Percentiles rank a stretch among this genome's conserved stretches.
phyloP scores from a whole-genome alignment of 2,797 vertebrate genomes.

The Euphonia xanthogaster region DNA sequence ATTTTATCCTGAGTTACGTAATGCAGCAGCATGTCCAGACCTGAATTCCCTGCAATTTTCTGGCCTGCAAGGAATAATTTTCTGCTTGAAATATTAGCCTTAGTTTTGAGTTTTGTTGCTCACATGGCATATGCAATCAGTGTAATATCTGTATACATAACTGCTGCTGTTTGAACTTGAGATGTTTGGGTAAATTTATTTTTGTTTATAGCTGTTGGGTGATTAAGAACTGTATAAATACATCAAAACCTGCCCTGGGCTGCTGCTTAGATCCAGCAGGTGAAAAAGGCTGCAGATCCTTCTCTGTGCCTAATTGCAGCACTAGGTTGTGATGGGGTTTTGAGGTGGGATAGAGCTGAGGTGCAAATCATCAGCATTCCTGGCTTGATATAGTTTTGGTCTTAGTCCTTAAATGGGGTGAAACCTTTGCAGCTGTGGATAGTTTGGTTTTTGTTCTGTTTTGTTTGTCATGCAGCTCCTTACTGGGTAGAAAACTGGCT shows the following conservation, averaged over 20 bases:
- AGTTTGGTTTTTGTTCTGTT: neutral
- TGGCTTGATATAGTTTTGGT: neutral
- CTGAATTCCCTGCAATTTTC: conserved; percentile 9
- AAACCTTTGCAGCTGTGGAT: neutral
- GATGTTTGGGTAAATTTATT: neutral
- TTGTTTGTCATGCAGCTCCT: neutral
- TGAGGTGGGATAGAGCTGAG: neutral
- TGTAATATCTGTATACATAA: neutral
- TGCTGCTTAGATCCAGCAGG: neutral
- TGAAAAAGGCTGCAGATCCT: neutral
- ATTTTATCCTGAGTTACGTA: neutral
- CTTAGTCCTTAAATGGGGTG: neutral
- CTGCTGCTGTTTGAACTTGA: conserved; percentile 11
- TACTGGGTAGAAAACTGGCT: neutral
- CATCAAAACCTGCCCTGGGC: neutral
- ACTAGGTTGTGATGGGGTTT: neutral
- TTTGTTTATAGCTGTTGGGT: neutral
- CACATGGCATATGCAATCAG: neutral
- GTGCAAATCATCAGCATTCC: neutral
- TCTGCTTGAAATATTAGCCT: conserved; percentile 36
- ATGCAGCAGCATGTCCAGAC: conserved; percentile 16
- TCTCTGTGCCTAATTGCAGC: neutral
- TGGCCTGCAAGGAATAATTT: conserved; percentile 24
- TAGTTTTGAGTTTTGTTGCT: conserved; percentile 24
- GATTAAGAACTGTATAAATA: neutral